A percentile compares a stretch with the other conserved stretches of the same genome.
phyloP scores from a whole-genome alignment of 2,113 vertebrate species.

The Suricata suricatta region DNA sequence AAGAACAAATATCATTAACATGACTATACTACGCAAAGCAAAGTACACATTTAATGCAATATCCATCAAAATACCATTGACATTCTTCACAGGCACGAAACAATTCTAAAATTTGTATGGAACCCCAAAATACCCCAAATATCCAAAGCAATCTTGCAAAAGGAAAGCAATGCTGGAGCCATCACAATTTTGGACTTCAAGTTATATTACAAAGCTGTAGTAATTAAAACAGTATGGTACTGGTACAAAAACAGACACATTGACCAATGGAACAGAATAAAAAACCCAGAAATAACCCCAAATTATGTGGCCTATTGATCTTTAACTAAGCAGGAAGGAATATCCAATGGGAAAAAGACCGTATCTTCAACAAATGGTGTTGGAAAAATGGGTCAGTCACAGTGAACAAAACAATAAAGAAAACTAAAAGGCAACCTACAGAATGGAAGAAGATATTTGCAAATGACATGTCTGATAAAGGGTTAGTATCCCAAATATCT shows the following conservation, averaged over 20 bases:
- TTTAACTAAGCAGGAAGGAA: neutral
- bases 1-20: neutral
- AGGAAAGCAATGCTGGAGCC: neutral
- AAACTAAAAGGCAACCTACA: neutral
- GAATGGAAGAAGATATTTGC: neutral
- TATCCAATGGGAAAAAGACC: neutral
- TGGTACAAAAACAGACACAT: neutral
- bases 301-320: neutral
- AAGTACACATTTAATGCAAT: neutral
- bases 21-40: neutral
- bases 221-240: neutral
- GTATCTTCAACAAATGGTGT: neutral
- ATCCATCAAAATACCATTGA: neutral
- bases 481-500: neutral
- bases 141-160: neutral
- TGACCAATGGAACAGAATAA: neutral
- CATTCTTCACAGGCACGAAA: neutral
- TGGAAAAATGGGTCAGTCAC: neutral
- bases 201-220: neutral
- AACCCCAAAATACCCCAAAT: neutral
- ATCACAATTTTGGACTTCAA: neutral
- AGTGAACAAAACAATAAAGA: neutral
- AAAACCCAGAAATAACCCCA: neutral
- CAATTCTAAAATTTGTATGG: neutral
- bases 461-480: neutral